A percentile compares a stretch with the other conserved stretches of the same genome.
Evolutionary conservation across 2,113 vertebrate genomes (phyloP).

Genomic region (Dipodomys ordii): DNA sequence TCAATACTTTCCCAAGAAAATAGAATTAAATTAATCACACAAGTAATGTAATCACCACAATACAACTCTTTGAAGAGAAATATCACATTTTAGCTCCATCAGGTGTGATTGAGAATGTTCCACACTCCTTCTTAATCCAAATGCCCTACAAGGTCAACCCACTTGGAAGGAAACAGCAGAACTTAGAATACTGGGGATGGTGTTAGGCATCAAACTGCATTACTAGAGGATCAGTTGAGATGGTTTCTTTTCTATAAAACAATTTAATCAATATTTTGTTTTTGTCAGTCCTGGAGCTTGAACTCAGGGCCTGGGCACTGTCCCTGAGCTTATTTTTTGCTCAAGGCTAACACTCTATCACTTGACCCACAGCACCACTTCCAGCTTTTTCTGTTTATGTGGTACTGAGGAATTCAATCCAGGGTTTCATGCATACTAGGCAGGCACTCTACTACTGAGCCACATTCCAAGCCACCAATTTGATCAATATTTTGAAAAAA

Average conservation of each 20-base stretch:
- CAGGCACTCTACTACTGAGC: too few relatives aligned
- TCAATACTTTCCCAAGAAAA: neutral
- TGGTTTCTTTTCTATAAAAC: neutral
- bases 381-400: too few relatives aligned
- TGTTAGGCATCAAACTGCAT: rapidly evolving
- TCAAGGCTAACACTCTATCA: too few relatives aligned
- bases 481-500: neutral
- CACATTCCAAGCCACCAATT: too few relatives aligned
- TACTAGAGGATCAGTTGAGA: rapidly evolving
- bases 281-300: too few relatives aligned
- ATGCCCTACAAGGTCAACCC: neutral
- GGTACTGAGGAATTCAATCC: too few relatives aligned
- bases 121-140: neutral
- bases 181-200: neutral
- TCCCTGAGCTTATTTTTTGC: too few relatives aligned
- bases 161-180: neutral
- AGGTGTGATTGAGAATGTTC: neutral
- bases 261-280: neutral
- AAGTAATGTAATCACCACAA: neutral
- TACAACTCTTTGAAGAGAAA: neutral
- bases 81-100: neutral
- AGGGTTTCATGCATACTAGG: too few relatives aligned
- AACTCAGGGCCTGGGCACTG: too few relatives aligned
- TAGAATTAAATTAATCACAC: neutral
- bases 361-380: too few relatives aligned